phyloP scores from a whole-genome alignment of 2,888 invertebrate species.

The Drosophila subquinaria region DNA sequence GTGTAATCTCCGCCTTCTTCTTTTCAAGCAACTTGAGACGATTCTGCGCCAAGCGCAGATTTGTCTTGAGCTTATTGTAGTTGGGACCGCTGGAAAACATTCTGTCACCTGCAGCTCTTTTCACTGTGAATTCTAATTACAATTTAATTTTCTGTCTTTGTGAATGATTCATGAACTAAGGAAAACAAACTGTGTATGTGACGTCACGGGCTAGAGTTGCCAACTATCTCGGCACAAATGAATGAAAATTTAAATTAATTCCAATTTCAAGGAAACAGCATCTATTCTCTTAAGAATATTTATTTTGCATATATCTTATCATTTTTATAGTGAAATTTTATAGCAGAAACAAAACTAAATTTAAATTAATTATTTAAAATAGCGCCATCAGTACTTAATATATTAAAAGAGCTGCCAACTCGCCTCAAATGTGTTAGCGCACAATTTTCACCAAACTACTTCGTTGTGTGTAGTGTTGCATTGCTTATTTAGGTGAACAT shows the following conservation, averaged over 20 bases:
- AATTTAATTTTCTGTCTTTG: slow-evolving; percentile 11
- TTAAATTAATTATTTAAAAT: too few relatives aligned
- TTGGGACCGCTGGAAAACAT: slow-evolving; percentile 98
- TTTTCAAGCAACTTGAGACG: slow-evolving; percentile 97
- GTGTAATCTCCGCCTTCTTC: slow-evolving; percentile 98
- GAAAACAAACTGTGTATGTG: slow-evolving; percentile 61
- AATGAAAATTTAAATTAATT: too few relatives aligned
- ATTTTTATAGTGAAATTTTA: too few relatives aligned
- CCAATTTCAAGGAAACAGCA: too few relatives aligned
- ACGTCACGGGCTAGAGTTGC: slow-evolving; percentile 56
- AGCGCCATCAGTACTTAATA: too few relatives aligned
- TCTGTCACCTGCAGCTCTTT: slow-evolving; percentile 39
- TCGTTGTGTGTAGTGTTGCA: neutral
- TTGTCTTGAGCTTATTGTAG: slow-evolving; percentile 98
- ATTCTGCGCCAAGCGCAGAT: slow-evolving; percentile 96
- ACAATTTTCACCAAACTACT: slow-evolving; percentile 36
- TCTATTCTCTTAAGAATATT: too few relatives aligned
- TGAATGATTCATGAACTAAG: slow-evolving; percentile 61
- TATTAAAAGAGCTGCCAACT: slow-evolving; percentile 33
- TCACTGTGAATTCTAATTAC: slow-evolving; percentile 23
- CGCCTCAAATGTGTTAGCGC: neutral
- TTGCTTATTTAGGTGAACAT: too few relatives aligned
- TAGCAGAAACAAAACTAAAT: too few relatives aligned
- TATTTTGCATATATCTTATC: too few relatives aligned
- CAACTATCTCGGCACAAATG: slow-evolving; percentile 20